phyloP scores from a whole-genome alignment of 2,888 invertebrate species.

The Epinotia demarniana region DNA sequence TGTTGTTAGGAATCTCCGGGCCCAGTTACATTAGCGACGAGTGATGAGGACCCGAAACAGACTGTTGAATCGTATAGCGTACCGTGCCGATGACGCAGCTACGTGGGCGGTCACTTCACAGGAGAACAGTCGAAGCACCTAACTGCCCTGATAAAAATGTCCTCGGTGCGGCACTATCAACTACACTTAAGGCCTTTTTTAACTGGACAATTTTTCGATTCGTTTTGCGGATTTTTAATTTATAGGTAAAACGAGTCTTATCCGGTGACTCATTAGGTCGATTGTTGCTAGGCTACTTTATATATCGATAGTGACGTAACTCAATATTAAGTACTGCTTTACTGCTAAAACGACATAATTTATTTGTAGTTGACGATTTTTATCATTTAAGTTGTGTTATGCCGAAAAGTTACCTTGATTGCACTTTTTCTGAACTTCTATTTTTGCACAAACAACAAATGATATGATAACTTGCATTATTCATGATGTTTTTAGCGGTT shows the following conservation, averaged over 20 bases:
- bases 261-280: slow-evolving; percentile 10
- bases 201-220: background rate
- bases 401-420: slow-evolving; percentile 13
- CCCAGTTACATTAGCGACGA: background rate
- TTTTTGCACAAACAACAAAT: slow-evolving; percentile 22
- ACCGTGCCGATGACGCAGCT: slow-evolving; percentile 30
- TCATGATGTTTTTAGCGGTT: slow-evolving; percentile 29
- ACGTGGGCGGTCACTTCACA: slow-evolving; percentile 40
- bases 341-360: background rate
- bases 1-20: background rate
- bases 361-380: background rate
- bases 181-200: background rate
- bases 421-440: background rate
- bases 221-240: slow-evolving; percentile 4
- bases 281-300: slow-evolving; percentile 4
- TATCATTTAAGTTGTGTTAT: background rate
- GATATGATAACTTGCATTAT: slow-evolving; percentile 21
- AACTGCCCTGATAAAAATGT: slow-evolving; percentile 17
- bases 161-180: background rate
- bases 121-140: slow-evolving; percentile 19
- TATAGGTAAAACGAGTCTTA: background rate
- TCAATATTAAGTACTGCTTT: background rate
- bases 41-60: background rate
- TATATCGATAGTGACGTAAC: background rate
- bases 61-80: background rate